Evolutionary conservation across 2,888 invertebrate species (phyloP).

Genomic region (Metacarcinus magister): DNA sequence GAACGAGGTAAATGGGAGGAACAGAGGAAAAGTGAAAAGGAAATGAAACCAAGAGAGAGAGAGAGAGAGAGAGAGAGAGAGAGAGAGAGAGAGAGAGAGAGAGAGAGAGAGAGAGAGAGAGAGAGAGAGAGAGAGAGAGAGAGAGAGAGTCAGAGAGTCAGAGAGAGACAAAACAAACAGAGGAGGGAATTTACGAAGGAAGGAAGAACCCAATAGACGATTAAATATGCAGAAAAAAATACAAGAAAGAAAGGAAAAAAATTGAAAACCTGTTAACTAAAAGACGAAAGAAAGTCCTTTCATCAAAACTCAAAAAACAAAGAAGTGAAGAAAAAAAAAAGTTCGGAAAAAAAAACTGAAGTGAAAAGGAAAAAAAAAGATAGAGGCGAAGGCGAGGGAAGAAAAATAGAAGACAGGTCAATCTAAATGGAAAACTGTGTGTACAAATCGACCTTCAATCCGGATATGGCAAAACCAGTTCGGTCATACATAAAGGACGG

Average conservation of each 20-base stretch:
- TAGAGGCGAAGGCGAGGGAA: neutral
- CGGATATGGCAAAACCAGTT: neutral
- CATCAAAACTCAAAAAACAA: neutral
- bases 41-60: neutral
- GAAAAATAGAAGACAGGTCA: slow-evolving; percentile 15
- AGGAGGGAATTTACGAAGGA: neutral
- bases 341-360: too few species aligned
- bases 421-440: neutral
- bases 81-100: neutral
- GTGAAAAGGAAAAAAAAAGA: neutral
- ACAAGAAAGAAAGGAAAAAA: neutral
- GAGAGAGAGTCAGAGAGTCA: neutral
- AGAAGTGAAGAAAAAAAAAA: too few species aligned
- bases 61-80: neutral
- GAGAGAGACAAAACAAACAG: too few species aligned
- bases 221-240: neutral
- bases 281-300: neutral
- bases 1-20: neutral
- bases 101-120: slow-evolving; percentile 48
- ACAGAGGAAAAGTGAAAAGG: neutral
- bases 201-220: neutral
- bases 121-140: neutral
- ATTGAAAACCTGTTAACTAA: neutral
- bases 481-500: neutral
- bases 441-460: slow-evolving; percentile 12